Percentiles rank a stretch among this genome's conserved stretches.
phyloP scores from a whole-genome alignment of 1,140 invertebrate species.

The Lordiphosa collinella region DNA sequence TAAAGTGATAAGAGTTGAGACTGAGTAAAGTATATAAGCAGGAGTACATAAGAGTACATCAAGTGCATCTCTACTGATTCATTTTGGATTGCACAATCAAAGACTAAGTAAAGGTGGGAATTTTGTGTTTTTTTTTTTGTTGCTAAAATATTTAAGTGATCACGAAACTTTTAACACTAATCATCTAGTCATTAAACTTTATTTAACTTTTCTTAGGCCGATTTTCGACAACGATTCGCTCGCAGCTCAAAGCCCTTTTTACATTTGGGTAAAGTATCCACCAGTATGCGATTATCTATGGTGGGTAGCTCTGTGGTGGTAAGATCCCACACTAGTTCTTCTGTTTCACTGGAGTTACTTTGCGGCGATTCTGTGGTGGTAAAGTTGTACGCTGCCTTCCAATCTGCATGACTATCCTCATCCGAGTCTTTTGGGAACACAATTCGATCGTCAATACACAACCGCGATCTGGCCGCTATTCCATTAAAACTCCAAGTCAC shows the following conservation, averaged over 20 bases:
- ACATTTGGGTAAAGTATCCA: conserved; percentile 38
- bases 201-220: conserved; percentile 21
- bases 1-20: too few species aligned
- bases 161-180: too few species aligned
- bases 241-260: conserved; percentile 27
- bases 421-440: conserved; percentile 41
- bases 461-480: conserved; percentile 15
- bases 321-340: background rate
- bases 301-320: conserved; percentile 13
- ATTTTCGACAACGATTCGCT: conserved; percentile 42
- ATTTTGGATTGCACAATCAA: too few species aligned
- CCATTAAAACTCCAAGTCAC: background rate
- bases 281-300: conserved; percentile 48
- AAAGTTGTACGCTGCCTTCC: background rate
- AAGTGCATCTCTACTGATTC: too few species aligned
- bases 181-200: background rate
- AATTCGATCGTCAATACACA: conserved; percentile 39
- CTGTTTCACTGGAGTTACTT: background rate
- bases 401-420: background rate
- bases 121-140: background rate
- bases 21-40: too few species aligned
- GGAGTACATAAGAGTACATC: too few species aligned
- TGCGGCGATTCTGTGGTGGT: background rate
- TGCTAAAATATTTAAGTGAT: background rate
- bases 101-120: too few species aligned